phyloP scores from a whole-genome alignment of 1,140 invertebrate genomes.

The Drosophila elegans region DNA sequence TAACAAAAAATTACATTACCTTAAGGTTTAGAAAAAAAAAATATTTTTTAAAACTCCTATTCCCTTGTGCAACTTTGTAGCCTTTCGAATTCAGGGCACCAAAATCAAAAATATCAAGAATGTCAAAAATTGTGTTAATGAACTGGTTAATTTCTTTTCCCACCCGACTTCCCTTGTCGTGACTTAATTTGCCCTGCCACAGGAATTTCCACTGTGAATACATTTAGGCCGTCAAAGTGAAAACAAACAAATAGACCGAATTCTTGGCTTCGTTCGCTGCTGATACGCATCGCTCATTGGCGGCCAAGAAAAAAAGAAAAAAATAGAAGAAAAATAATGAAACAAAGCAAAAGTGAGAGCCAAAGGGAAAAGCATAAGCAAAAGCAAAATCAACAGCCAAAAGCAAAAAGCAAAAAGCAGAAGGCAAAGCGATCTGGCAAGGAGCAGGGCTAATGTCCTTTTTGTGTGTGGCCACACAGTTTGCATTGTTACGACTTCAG shows the following conservation, averaged over 20 bases:
- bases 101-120: no score
- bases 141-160: not conserved
- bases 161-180: no score
- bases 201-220: slow-evolving; percentile 15
- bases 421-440: not conserved
- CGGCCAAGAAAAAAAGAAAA: slow-evolving; percentile 7
- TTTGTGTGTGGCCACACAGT: slow-evolving; percentile 62
- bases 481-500: slow-evolving; percentile 45
- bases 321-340: slow-evolving; percentile 52
- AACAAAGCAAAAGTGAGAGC: slow-evolving; percentile 32
- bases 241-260: slow-evolving; percentile 16
- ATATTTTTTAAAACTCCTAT: not conserved
- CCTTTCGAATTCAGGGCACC: no score
- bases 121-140: not conserved
- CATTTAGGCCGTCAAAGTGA: slow-evolving; percentile 10
- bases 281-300: slow-evolving; percentile 58
- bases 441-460: slow-evolving; percentile 66
- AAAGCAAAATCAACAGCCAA: slow-evolving; percentile 2
- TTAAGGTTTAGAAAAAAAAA: no score
- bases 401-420: slow-evolving; percentile 1
- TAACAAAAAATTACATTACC: no score
- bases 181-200: not conserved
- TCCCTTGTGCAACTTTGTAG: not conserved
- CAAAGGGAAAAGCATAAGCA: slow-evolving; percentile 7
- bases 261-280: not conserved